Evolutionary conservation across 2,888 invertebrate genomes (phyloP).

Genomic region (Phlogophora meticulosa): DNA sequence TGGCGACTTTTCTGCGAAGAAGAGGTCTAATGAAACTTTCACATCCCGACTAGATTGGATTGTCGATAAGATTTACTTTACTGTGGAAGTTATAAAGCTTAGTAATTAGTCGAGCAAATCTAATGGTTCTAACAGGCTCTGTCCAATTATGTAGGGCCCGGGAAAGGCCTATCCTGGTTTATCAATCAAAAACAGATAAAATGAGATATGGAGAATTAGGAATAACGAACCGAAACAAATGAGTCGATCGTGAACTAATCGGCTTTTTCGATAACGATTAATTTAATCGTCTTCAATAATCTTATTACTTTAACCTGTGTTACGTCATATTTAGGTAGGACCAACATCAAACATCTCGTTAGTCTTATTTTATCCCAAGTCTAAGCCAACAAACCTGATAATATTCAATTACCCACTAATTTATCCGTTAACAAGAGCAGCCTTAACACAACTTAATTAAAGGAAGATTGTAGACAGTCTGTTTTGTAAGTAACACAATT

Average conservation of each 20-base stretch:
- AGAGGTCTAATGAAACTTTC: constrained; percentile 21
- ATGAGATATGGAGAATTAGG: constrained; percentile 41
- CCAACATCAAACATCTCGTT: constrained; percentile 11
- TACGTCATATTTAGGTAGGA: background rate
- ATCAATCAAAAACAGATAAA: constrained; percentile 17
- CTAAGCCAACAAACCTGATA: constrained; percentile 23
- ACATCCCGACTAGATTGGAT: constrained; percentile 28
- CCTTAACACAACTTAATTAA: constrained; percentile 39
- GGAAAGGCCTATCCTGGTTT: background rate
- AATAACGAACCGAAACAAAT: constrained; percentile 27
- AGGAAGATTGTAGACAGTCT: constrained; percentile 7
- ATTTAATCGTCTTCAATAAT: constrained; percentile 12
- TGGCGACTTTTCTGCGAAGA: constrained; percentile 6
- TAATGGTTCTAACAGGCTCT: background rate
- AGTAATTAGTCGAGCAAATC: background rate
- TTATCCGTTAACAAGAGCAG: constrained; percentile 43
- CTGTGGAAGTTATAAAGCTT: background rate
- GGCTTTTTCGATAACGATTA: constrained; percentile 21
- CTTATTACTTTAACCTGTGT: background rate
- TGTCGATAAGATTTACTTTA: constrained; percentile 12
- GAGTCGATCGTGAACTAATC: constrained; percentile 24
- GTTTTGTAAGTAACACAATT: constrained; percentile 30
- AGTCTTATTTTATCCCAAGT: constrained; percentile 17
- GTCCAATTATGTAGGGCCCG: background rate
- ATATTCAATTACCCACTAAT: constrained; percentile 54